Conservation (phyloP, 2,888 invertebrate species). For the Drepana falcataria region DNA sequence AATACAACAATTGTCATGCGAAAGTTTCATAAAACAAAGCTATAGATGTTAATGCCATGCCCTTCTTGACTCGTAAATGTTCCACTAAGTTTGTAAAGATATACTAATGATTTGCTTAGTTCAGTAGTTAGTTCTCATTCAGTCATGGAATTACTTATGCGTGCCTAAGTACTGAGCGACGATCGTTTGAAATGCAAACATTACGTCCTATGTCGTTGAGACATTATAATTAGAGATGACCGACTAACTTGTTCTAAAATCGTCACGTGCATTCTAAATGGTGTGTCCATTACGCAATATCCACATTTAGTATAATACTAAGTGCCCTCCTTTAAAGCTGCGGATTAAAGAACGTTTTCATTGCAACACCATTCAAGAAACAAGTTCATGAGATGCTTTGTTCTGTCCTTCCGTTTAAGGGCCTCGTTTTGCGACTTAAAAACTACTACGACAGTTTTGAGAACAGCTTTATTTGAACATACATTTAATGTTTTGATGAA, state of each 20-base stretch:
- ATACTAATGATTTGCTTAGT: background rate
- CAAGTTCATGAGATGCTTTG: constrained; percentile 1
- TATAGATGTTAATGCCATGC: too few relatives aligned
- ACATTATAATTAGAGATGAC: constrained; percentile 40
- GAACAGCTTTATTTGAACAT: too few relatives aligned
- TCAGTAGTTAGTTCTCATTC: background rate
- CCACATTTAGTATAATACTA: constrained; percentile 11
- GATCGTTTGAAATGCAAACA: constrained; percentile 3
- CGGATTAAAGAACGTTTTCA: constrained; percentile 4
- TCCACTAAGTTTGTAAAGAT: too few relatives aligned
- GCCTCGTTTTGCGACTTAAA: too few relatives aligned
- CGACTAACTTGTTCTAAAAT: constrained; percentile 46
- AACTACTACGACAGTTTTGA: too few relatives aligned
- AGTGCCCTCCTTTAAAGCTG: constrained; percentile 6
- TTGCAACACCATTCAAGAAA: constrained; percentile 11
- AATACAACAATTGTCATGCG: too few relatives aligned
- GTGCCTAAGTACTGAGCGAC: background rate
- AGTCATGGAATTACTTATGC: background rate
- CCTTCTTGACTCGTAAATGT: too few relatives aligned
- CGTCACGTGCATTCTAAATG: constrained; percentile 46
- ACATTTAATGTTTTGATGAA: too few relatives aligned
- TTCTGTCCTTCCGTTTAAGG: too few relatives aligned
- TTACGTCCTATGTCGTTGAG: constrained; percentile 24
- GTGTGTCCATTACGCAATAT: constrained; percentile 14
- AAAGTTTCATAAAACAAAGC: too few relatives aligned